Base-by-base conservation (phyloP, 2,888 invertebrate species). In the Drosophila incognita region DNA sequence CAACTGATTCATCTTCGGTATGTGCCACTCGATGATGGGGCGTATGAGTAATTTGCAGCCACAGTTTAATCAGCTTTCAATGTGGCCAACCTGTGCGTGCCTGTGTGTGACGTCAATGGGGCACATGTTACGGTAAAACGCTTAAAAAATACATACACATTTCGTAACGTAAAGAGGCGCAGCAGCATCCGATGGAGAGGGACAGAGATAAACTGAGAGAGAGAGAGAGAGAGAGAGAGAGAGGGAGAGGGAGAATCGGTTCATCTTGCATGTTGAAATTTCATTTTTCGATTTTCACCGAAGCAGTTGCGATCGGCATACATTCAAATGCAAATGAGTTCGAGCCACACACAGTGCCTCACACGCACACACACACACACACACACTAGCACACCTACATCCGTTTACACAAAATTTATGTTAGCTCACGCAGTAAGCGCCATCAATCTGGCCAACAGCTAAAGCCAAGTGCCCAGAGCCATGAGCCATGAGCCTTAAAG, bases 221-320 rank as follows among this genome's bases (percentile, higher is more conserved):
- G 83, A 74, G 86, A 84, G 74, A 81, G 67, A 59, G 65, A 70
- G 2, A 24, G 24, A 24, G 2, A 24, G 24, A 24, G 24, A 57
- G 27, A 48, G 57, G 51, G 53, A 7, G 15, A 38, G 6, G 38
- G 49, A 49, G 42, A 75, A 70, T 72, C 73, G 69, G 73, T 62
- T 81, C 73, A 75, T 78, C 69, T 74, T 63, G 61, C 66, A 69
- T 65, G 63, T 65, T 74, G 67, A 77, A 72, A 82, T 83, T 85
- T 78, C 79, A 58, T 77, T 82, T 77, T 56, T 86, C 65, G 74
- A 82, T 81, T 87, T 87, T 88, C 84, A 74, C 86, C 79, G 70
- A 35, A 54, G 18, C 54, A 56, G 38, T 69, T 42, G 58, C 75
- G 56, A 85, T 71, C 76, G 76, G 61, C 80, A 72, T 21, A 73